Conservation (phyloP, 2,797 vertebrate genomes). For the Bufotes viridis region DNA sequence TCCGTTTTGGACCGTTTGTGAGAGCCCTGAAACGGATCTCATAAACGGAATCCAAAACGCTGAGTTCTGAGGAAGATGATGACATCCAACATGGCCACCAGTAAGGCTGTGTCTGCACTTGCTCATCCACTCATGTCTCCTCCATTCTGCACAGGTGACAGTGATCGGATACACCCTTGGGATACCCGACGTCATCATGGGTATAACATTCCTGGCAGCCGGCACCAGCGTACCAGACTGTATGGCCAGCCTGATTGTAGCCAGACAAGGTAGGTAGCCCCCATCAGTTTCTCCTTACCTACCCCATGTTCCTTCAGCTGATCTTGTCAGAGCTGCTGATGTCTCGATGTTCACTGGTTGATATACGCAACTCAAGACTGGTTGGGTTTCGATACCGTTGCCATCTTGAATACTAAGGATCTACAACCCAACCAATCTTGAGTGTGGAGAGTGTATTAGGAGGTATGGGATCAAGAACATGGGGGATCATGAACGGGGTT, state of each 20-base stretch:
- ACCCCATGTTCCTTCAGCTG: background rate
- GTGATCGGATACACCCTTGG: constrained; percentile 95
- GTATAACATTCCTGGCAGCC: constrained; percentile 97
- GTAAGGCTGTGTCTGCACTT: background rate
- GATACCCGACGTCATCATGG: constrained; percentile 98
- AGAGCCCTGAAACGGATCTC: too few relatives aligned
- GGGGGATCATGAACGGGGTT: background rate
- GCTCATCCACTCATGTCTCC: background rate
- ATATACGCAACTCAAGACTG: background rate
- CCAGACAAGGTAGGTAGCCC: constrained; percentile 87
- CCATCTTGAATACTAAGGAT: background rate
- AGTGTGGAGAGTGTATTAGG: background rate
- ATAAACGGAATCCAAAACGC: too few relatives aligned
- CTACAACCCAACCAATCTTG: background rate
- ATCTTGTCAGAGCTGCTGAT: background rate
- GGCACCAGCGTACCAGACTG: constrained; percentile 98
- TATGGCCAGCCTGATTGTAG: constrained; percentile 97
- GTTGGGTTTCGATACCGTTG: background rate
- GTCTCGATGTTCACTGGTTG: background rate
- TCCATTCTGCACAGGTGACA: constrained; percentile 81
- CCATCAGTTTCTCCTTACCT: background rate
- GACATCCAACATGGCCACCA: too few relatives aligned
- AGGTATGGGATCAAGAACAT: background rate
- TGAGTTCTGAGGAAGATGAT: too few relatives aligned
- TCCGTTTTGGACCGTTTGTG: too few relatives aligned